Evolutionary conservation across 2,113 vertebrate genomes (phyloP), one percentile per base, ranked within the genome.

Genomic region (Anhinga rufa): DNA sequence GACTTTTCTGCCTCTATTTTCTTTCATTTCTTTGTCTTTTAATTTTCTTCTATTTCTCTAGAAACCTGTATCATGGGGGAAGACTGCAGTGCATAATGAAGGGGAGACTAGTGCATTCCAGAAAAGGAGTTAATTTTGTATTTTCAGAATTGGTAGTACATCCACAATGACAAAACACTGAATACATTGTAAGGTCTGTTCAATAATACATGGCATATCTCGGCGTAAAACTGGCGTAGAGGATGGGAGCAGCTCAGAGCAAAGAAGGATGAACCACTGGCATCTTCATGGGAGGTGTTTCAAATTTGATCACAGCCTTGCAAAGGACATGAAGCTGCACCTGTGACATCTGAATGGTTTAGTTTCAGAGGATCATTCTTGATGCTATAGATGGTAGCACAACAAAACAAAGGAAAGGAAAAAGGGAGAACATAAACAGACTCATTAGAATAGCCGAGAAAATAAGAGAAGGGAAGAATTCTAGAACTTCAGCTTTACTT

Each of bases 291-390:
- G 31, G 40, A 69, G n/a, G 26, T 44, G 31, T 60, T 92, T 52
- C 1, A 0, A 24, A 52, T 86, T 52, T 4, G 0, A 1, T 81
- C 18, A 58, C 31, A 51, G 1, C 20, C 44, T 90, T 61, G 32
- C 20, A 40, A 49, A 49, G 64, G 31, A 31, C 32, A 51, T 57
- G 11, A 66, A n/a, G 48, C 36, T 71, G 46, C 52, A 68, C 28
- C 48, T 32, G 5, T 78, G 60, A 49, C 17, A 46, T 57, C 46
- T 77, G 40, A 82, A 28, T 34, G 0, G 34, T 76, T 31, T 83
- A 5, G 6, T 61, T 92, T 82, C 42, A 55, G 61, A 31, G 17
- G 20, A 42, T 88, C 42, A 15, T 62, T 81, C 31, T 72, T 85
- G 18, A 16, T 55, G 28, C 48, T 71, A 16, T 51, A 68, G 55